Conservation (phyloP, 2,888 invertebrate genomes). For the Sphaerophoria taeniata region DNA sequence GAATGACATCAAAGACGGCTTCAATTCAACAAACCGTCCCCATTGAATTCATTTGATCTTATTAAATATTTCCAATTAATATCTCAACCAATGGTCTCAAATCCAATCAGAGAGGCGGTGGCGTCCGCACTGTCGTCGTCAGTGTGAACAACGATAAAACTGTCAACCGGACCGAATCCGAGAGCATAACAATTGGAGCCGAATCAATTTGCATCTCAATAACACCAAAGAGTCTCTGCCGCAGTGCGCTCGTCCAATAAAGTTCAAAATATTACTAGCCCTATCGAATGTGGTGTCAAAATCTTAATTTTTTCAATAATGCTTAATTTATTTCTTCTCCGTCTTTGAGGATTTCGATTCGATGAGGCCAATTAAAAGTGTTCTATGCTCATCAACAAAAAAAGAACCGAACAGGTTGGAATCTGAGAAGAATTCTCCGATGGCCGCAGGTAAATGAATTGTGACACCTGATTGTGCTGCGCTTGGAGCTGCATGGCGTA, state of each 20-base stretch:
- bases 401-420: conserved; percentile 51
- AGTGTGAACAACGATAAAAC: conserved; percentile 36
- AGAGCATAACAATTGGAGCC: conserved; percentile 8
- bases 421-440: conserved; percentile 12
- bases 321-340: conserved; percentile 60
- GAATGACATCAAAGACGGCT: conserved; percentile 57
- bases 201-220: conserved; percentile 66
- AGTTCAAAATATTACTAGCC: conserved; percentile 36
- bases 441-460: conserved; percentile 66
- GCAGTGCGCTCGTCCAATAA: conserved; percentile 36
- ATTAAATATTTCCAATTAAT: conserved; percentile 46
- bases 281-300: conserved; percentile 64
- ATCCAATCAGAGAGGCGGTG: not conserved
- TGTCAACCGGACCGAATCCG: conserved; percentile 33
- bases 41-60: conserved; percentile 33
- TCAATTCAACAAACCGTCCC: conserved; percentile 25
- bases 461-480: conserved; percentile 64
- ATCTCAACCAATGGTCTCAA: conserved; percentile 1
- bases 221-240: conserved; percentile 38
- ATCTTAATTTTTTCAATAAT: conserved; percentile 52
- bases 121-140: not conserved
- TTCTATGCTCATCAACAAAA: not conserved
- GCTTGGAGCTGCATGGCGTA: conserved; percentile 31
- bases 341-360: conserved; percentile 8
- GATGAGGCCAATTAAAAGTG: conserved; percentile 15